These are phyloP conservation scores for Drosophila quadrilineata DNA, from an alignment of 1,140 invertebrate genomes.

Conservation along the genomic window DNA sequence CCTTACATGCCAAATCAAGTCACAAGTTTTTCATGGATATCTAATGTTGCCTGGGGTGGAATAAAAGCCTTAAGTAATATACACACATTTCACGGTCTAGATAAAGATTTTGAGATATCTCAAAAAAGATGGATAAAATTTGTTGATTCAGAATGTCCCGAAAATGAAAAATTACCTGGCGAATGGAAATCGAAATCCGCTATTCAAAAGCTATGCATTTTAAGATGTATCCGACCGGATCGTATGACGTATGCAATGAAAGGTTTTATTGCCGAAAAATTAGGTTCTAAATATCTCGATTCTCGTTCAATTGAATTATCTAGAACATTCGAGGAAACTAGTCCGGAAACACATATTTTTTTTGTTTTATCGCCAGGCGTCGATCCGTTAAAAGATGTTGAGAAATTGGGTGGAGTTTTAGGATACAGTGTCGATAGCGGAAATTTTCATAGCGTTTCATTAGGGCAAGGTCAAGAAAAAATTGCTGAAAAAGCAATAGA, in stretches of 20 bases:
- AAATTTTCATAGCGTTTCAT: constrained; percentile 96
- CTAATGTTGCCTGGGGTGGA: constrained; percentile 92
- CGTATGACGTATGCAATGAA: constrained; percentile 87
- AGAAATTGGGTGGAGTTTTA: constrained; percentile 87
- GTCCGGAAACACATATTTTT: constrained; percentile 92
- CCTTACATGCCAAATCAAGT: constrained; percentile 85
- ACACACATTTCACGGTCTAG: constrained; percentile 92
- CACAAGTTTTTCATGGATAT: constrained; percentile 93
- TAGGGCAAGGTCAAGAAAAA: constrained; percentile 96
- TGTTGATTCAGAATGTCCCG: constrained; percentile 94
- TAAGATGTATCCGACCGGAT: constrained; percentile 94
- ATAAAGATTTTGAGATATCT: constrained; percentile 96
- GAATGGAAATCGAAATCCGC: constrained; percentile 97
- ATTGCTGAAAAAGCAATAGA: constrained; percentile 94
- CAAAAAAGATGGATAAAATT: constrained; percentile 96
- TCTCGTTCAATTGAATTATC: constrained; percentile 89
- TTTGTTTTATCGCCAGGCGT: constrained; percentile 98
- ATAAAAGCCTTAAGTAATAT: constrained; percentile 90
- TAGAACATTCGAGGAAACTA: constrained; percentile 93
- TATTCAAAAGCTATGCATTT: constrained; percentile 94
- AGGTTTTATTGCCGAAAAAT: constrained; percentile 91
- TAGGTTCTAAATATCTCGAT: constrained; percentile 92
- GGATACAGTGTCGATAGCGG: constrained; percentile 91
- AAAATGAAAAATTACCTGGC: constrained; percentile 96
- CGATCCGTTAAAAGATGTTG: constrained; percentile 95